phyloP scores from a whole-genome alignment of 2,797 vertebrate species.

The Pipistrellus kuhlii region DNA sequence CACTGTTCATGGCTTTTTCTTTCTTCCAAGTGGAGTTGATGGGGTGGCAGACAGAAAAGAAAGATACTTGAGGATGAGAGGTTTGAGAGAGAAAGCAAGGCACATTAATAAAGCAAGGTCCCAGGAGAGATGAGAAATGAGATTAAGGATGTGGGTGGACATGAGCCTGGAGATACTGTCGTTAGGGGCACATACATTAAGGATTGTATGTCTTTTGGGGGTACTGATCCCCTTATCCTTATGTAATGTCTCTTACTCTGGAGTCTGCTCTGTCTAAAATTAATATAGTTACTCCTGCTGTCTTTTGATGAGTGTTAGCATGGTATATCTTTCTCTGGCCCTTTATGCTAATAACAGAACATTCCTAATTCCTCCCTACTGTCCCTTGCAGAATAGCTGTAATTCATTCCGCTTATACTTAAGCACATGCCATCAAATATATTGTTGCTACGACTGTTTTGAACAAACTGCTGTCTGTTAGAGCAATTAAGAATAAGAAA shows the following conservation, averaged over 20 bases:
- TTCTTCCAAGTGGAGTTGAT: not conserved
- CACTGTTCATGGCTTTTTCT: not conserved
- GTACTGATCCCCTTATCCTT: not conserved
- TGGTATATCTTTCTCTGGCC: not conserved
- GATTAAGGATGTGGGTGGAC: not conserved
- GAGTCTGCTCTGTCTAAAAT: conserved; percentile 4
- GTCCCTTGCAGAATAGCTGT: not conserved
- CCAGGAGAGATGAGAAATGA: not conserved
- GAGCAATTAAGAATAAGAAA: not conserved
- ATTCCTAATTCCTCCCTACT: not conserved
- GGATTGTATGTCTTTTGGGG: not conserved
- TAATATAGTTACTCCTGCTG: not conserved
- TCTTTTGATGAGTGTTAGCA: not conserved
- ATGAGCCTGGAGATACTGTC: not conserved
- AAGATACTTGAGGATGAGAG: not conserved
- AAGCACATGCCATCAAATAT: not conserved
- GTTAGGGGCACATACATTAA: not conserved
- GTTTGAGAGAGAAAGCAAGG: not conserved
- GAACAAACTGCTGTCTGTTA: not conserved
- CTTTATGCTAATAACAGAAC: not conserved
- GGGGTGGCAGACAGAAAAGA: not conserved
- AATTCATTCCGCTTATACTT: not conserved
- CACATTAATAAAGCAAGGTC: not conserved
- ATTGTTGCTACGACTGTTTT: conserved; percentile 3
- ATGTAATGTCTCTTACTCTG: not conserved